phyloP scores from a whole-genome alignment of 2,113 vertebrate species.

The Leucopsar rothschildi region DNA sequence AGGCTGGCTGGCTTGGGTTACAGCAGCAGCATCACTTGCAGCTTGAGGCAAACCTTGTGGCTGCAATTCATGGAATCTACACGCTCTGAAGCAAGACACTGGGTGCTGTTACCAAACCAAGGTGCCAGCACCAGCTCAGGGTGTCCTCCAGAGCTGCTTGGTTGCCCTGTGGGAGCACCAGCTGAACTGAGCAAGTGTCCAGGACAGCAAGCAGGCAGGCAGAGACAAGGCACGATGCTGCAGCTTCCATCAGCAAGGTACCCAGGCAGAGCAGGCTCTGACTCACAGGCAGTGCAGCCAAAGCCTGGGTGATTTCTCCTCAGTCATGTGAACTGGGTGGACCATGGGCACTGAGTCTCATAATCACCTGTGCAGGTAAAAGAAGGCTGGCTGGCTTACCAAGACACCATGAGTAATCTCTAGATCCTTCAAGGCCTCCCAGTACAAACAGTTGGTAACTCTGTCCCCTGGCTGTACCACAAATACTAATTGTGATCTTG shows the following conservation, averaged over 20 bases:
- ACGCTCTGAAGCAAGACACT: not conserved
- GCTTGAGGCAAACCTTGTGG: not conserved
- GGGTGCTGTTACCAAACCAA: not conserved
- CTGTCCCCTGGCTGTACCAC: not conserved
- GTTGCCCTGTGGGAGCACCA: not conserved
- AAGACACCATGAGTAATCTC: not conserved
- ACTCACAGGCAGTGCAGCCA: not conserved
- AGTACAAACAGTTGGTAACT: not conserved
- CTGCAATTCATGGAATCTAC: not conserved
- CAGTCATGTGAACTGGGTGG: not conserved
- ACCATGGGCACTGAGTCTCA: not conserved
- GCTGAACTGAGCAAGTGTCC: fast-evolving
- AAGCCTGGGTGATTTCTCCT: not conserved
- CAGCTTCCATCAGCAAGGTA: not conserved
- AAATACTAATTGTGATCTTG: not conserved
- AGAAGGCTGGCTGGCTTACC: not conserved
- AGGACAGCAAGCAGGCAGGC: not conserved
- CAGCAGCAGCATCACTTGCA: not conserved
- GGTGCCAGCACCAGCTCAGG: not conserved
- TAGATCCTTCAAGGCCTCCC: not conserved
- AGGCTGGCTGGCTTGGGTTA: not conserved
- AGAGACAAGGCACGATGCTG: constrained; percentile 26
- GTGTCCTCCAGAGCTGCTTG: not conserved
- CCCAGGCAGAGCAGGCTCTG: not conserved
- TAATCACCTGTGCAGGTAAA: fast-evolving